Conservation (phyloP, 2,888 invertebrate species). For the Notocelia uddmanniana region DNA sequence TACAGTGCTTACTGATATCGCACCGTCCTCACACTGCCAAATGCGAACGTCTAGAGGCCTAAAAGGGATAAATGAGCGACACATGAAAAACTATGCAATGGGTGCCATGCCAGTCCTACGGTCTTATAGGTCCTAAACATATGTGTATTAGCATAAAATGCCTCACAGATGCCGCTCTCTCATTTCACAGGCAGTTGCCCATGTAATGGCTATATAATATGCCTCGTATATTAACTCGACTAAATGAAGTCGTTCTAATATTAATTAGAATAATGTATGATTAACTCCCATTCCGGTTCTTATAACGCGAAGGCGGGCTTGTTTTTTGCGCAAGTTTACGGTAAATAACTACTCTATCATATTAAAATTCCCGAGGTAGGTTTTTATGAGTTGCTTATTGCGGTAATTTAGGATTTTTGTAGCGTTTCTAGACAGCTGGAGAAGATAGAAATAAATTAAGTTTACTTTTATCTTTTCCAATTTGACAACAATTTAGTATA, state of each 20-base stretch:
- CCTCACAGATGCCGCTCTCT: constrained; percentile 10
- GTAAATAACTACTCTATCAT: constrained; percentile 24
- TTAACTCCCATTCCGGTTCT: constrained; percentile 27
- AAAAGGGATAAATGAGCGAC: no score
- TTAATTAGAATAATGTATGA: constrained; percentile 38
- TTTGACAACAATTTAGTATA: no score
- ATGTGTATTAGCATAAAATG: constrained; percentile 27
- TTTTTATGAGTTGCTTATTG: constrained; percentile 22
- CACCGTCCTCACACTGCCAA: no score
- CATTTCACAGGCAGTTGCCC: constrained; percentile 35
- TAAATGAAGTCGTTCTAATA: constrained; percentile 34
- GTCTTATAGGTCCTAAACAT: neutral
- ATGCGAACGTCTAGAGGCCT: no score
- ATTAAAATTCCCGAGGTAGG: constrained; percentile 5
- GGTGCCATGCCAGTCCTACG: no score
- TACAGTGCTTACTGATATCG: no score
- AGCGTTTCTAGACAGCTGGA: neutral
- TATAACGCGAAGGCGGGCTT: no score
- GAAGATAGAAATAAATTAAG: neutral
- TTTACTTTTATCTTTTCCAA: no score
- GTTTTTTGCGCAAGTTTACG: constrained; percentile 26
- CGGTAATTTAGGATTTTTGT: constrained; percentile 6
- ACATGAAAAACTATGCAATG: no score
- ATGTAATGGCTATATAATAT: constrained; percentile 35
- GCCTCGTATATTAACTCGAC: constrained; percentile 21